Percentiles rank a stretch among this genome's conserved stretches.
Evolutionary conservation across 2,797 vertebrate species (phyloP).

Genomic region (Mormyrus hasselquistii): DNA sequence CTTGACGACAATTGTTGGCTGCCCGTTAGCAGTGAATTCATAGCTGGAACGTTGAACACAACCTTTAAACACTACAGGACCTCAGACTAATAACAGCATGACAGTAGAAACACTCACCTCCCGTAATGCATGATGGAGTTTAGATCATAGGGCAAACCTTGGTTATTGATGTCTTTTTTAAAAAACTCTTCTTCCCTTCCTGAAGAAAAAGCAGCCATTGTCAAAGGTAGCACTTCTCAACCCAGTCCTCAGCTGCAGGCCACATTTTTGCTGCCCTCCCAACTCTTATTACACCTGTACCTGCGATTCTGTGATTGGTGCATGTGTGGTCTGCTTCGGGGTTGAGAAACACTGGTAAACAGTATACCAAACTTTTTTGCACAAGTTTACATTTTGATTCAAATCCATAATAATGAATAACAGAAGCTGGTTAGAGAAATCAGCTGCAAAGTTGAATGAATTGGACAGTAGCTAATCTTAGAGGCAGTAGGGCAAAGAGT

Average conservation of each 20-base stretch:
- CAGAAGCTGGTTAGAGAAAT: neutral
- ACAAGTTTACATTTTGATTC: neutral
- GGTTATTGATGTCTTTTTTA: neutral
- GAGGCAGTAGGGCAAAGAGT: neutral
- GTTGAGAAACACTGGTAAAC: neutral
- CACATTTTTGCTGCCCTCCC: neutral
- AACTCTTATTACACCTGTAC: neutral
- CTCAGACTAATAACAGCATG: neutral
- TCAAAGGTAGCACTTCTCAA: neutral
- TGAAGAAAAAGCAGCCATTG: conserved; percentile 26
- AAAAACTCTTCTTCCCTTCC: conserved; percentile 45
- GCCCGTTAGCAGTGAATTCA: conserved; percentile 46
- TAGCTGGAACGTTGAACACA: conserved; percentile 27
- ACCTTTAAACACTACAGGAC: neutral
- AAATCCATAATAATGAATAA: neutral
- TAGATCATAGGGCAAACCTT: conserved; percentile 42
- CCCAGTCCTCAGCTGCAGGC: neutral
- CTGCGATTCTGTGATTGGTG: neutral
- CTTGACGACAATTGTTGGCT: conserved; percentile 41
- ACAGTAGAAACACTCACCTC: conserved; percentile 33
- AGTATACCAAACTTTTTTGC: neutral
- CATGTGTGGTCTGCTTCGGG: neutral
- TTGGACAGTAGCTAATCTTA: neutral
- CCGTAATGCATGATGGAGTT: conserved; percentile 60
- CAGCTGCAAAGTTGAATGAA: neutral